phyloP scores from a whole-genome alignment of 2,113 vertebrate species.

The Microcebus tavaratra region DNA sequence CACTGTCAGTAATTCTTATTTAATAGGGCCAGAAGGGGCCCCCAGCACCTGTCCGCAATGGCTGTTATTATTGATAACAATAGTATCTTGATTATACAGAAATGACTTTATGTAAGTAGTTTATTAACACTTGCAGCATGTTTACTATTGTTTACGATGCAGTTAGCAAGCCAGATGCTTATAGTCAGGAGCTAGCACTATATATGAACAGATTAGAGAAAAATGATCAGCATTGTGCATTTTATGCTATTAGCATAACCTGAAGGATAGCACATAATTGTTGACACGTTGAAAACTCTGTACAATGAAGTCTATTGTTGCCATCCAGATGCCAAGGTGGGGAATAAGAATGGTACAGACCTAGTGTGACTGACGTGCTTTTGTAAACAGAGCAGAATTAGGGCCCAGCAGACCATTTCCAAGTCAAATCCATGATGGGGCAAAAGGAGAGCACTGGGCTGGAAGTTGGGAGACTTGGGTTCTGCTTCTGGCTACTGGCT shows the following conservation, averaged over 20 bases:
- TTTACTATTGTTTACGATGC: conserved; percentile 34
- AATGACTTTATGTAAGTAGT: not conserved
- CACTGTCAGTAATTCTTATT: not conserved
- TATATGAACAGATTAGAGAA: not conserved
- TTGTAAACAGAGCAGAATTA: not conserved
- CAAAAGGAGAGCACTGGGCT: not conserved
- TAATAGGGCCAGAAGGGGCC: not conserved
- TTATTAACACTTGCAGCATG: not conserved
- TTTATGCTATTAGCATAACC: not conserved
- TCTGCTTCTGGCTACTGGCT: not conserved
- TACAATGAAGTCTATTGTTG: not conserved
- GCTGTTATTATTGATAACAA: not conserved
- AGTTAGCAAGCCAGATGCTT: conserved; percentile 44
- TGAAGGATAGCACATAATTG: not conserved
- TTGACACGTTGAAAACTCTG: not conserved
- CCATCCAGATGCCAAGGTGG: not conserved
- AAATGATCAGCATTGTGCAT: not conserved
- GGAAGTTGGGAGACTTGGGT: not conserved
- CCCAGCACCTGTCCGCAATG: not conserved
- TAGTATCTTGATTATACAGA: not conserved
- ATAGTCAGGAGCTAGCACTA: not conserved
- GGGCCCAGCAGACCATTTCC: not conserved
- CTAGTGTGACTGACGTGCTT: not conserved
- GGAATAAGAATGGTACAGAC: not conserved
- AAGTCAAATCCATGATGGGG: not conserved